Evolutionary conservation across 2,113 vertebrate genomes (phyloP).

Genomic region (Tachysurus vachellii): DNA sequence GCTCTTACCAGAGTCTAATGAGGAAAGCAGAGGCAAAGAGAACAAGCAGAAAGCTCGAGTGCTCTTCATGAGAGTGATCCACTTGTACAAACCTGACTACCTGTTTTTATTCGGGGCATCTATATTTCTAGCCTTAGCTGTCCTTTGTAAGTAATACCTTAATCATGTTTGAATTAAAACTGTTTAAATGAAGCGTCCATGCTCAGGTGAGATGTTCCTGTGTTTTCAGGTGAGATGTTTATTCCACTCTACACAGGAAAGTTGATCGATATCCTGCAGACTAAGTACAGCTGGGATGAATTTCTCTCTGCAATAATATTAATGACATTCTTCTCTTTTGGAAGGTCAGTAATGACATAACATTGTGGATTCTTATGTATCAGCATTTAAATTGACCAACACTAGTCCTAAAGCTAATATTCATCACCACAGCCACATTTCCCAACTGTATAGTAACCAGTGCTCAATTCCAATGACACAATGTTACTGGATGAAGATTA

Average conservation of each 20-base stretch:
- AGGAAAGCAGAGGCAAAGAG: constrained; percentile 14
- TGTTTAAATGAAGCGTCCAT: not conserved
- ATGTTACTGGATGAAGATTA: not conserved
- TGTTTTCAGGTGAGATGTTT: constrained; percentile 68
- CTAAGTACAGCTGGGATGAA: constrained; percentile 57
- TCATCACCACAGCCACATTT: not conserved
- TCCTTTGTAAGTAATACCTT: constrained; percentile 67
- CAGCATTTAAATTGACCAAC: not conserved
- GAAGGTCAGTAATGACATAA: constrained; percentile 66
- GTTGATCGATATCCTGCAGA: constrained; percentile 80
- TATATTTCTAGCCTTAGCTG: constrained; percentile 70
- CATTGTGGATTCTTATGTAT: not conserved
- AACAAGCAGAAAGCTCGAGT: constrained; percentile 55
- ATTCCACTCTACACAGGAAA: constrained; percentile 77
- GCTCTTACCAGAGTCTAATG: constrained; percentile 57
- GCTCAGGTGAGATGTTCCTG: constrained; percentile 9
- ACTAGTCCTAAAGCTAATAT: not conserved
- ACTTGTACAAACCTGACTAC: constrained; percentile 51
- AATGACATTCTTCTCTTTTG: constrained; percentile 75
- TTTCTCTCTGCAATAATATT: constrained; percentile 68
- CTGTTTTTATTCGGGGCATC: constrained; percentile 58
- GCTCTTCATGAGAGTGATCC: constrained; percentile 68
- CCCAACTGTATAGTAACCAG: not conserved
- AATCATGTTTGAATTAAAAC: not conserved
- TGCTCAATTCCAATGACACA: not conserved